Evolutionary conservation across 2,113 vertebrate species (phyloP).

Genomic region (Plotosus lineatus): DNA sequence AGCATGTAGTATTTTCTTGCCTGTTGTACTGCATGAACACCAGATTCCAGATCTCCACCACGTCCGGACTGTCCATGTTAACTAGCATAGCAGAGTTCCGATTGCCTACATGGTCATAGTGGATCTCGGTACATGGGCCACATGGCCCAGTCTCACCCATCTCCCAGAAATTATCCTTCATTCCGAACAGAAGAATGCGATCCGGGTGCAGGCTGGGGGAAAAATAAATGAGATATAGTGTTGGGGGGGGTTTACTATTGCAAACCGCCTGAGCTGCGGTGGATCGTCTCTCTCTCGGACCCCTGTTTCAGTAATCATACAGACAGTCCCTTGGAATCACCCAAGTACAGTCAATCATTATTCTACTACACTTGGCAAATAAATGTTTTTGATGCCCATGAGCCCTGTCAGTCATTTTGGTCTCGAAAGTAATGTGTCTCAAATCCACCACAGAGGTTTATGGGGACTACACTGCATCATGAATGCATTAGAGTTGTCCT

Average conservation of each 20-base stretch:
- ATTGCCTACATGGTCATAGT: conserved; percentile 84
- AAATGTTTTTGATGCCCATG: too few relatives aligned
- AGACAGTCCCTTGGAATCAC: too few relatives aligned
- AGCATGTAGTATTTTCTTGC: conserved; percentile 38
- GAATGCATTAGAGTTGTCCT: too few relatives aligned
- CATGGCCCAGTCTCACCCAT: conserved; percentile 94
- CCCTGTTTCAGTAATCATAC: too few relatives aligned
- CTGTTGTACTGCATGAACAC: conserved; percentile 97
- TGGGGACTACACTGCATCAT: too few relatives aligned
- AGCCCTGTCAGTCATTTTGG: background rate
- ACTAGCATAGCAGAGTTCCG: conserved; percentile 73
- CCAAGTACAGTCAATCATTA: too few relatives aligned
- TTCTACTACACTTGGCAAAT: too few relatives aligned
- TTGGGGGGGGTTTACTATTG: too few relatives aligned
- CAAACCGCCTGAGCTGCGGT: too few relatives aligned
- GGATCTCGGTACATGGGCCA: conserved; percentile 93
- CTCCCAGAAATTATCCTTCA: conserved; percentile 95
- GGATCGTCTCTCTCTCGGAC: too few relatives aligned
- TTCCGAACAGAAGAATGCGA: conserved; percentile 80
- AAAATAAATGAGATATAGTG: background rate
- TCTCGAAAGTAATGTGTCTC: background rate
- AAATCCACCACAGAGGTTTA: too few relatives aligned
- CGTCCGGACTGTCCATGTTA: conserved; percentile 77
- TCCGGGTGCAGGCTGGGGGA: conserved; percentile 71
- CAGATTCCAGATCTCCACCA: conserved; percentile 97